A percentile compares a stretch with the other conserved stretches of the same genome.
phyloP scores from a whole-genome alignment of 2,888 invertebrate species.

The Zhuqinia jingwanae region DNA sequence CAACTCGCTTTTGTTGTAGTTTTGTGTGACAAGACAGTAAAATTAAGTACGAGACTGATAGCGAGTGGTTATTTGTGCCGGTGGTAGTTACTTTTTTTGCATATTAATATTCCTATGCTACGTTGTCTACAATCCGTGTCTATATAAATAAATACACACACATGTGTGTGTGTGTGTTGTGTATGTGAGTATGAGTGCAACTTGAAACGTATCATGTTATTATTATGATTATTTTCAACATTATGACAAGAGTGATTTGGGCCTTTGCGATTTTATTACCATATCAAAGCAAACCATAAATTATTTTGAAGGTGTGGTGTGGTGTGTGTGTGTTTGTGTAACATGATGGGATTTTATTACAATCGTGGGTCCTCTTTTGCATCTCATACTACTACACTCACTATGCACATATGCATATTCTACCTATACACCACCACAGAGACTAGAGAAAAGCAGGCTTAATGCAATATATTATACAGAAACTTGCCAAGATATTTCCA shows the following conservation, averaged over 20 bases:
- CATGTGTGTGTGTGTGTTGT: neutral
- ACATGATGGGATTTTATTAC: conserved; percentile 36
- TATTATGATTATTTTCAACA: conserved; percentile 12
- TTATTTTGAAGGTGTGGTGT: conserved; percentile 49
- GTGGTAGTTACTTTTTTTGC: neutral
- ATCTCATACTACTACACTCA: neutral
- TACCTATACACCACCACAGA: too few species aligned
- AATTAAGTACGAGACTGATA: conserved; percentile 4
- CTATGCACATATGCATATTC: too few species aligned
- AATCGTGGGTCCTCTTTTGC: conserved; percentile 11
- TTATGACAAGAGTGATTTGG: conserved; percentile 43
- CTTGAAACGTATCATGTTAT: too few species aligned
- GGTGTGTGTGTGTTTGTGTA: neutral
- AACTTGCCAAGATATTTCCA: conserved; percentile 11
- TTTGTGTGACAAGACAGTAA: conserved; percentile 32
- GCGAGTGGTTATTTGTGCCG: conserved; percentile 14
- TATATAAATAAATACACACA: too few species aligned
- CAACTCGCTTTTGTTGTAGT: conserved; percentile 14
- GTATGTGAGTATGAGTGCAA: too few species aligned
- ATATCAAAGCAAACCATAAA: conserved; percentile 46
- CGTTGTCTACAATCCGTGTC: too few species aligned
- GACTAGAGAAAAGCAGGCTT: too few species aligned
- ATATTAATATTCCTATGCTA: neutral
- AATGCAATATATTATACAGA: too few species aligned
- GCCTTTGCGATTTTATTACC: conserved; percentile 38